These are phyloP conservation scores for Forpus xanthops DNA, from an alignment of 2,797 vertebrate genomes.

Conservation along the genomic window DNA sequence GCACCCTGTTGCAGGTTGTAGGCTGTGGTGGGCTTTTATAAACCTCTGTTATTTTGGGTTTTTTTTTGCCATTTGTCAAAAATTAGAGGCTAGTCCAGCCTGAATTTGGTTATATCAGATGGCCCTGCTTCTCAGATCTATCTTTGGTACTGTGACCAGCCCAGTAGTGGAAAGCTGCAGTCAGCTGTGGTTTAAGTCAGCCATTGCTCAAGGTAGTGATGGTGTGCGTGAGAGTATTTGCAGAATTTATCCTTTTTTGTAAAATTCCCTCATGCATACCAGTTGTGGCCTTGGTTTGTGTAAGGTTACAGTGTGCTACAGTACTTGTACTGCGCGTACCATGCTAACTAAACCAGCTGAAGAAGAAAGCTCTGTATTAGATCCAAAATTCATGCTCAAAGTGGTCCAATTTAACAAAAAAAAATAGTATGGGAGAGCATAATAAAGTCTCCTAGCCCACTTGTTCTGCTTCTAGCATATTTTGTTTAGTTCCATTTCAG, in stretches of 20 bases:
- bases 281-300: neutral
- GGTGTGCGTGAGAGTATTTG: neutral
- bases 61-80: neutral
- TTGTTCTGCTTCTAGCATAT: neutral
- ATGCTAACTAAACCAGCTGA: neutral
- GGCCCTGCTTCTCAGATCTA: neutral
- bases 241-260: neutral
- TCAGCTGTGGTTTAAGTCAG: neutral
- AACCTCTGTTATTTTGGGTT: neutral
- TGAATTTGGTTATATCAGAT: neutral
- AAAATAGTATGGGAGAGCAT: neutral
- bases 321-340: neutral
- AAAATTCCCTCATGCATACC: neutral
- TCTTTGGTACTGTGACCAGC: neutral
- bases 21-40: neutral
- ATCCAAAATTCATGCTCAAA: neutral
- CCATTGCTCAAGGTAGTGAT: neutral
- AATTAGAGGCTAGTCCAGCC: neutral
- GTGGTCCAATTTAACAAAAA: neutral
- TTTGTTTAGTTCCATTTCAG: neutral
- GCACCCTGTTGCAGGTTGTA: neutral
- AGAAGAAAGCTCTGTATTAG: neutral
- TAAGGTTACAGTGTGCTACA: neutral
- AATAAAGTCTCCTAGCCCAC: neutral
- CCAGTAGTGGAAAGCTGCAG: neutral